Evolutionary conservation across 1,140 invertebrate species (phyloP).

Genomic region (Nephila pilipes): DNA sequence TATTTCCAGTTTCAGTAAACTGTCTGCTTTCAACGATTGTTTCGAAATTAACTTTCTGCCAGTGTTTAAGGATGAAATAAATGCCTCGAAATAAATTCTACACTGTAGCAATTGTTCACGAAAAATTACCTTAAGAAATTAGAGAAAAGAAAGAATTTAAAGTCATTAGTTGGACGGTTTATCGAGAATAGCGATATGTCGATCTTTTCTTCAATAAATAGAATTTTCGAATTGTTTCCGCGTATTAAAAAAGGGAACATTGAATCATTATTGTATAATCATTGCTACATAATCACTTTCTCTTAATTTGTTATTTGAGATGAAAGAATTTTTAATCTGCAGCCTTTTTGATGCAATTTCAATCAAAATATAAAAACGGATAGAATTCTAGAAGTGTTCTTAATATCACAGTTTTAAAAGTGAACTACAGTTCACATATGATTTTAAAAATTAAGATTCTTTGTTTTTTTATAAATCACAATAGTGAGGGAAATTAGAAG

Average conservation of each 20-base stretch:
- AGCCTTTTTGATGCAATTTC: neutral
- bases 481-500: too few relatives aligned
- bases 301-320: slow-evolving; percentile 51
- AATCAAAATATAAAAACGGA: neutral
- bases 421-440: neutral
- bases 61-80: slow-evolving; percentile 33
- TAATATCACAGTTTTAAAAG: neutral
- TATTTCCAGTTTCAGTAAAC: slow-evolving; percentile 61
- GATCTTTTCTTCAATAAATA: slow-evolving; percentile 42
- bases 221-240: neutral
- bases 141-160: neutral
- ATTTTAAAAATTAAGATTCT: neutral
- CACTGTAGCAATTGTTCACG: slow-evolving; percentile 45
- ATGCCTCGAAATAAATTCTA: slow-evolving; percentile 30
- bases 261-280: slow-evolving; percentile 13
- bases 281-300: slow-evolving; percentile 7
- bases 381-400: neutral
- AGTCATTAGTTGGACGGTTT: slow-evolving; percentile 43
- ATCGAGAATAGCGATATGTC: slow-evolving; percentile 27
- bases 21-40: slow-evolving; percentile 18
- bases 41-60: slow-evolving; percentile 40
- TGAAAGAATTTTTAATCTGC: neutral
- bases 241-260: too few relatives aligned
- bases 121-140: slow-evolving; percentile 42
- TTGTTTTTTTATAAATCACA: neutral